Evolutionary conservation across 2,888 invertebrate species (phyloP).

Genomic region (Himalopsyche kuldschensis): DNA sequence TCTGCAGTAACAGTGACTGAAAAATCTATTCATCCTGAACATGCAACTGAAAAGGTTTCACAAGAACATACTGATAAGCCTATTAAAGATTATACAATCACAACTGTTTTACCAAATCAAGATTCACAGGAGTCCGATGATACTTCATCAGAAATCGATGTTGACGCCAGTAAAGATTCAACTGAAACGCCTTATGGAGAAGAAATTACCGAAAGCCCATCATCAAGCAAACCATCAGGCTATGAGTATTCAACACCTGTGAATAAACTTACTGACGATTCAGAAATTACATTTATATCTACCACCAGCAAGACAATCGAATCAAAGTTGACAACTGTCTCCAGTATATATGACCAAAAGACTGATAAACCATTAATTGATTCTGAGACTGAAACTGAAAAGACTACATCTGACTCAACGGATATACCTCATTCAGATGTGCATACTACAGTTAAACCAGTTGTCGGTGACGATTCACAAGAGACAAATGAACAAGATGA

Average conservation of each 20-base stretch:
- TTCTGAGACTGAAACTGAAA: neutral
- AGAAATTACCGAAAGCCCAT: neutral
- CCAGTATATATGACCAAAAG: conserved; percentile 9
- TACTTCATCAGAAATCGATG: neutral
- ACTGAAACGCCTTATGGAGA: neutral
- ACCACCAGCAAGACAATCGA: neutral
- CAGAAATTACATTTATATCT: neutral
- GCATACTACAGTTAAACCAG: neutral
- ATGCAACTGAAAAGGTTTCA: neutral
- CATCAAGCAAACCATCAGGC: neutral
- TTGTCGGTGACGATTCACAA: neutral
- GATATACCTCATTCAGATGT: neutral
- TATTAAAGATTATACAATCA: neutral
- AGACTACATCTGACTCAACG: neutral
- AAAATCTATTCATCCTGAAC: neutral
- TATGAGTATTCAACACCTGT: neutral
- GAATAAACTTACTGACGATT: neutral
- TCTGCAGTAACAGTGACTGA: neutral
- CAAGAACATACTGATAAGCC: neutral
- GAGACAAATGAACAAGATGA: conserved; percentile 28
- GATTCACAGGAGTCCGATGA: neutral
- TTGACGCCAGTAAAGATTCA: neutral
- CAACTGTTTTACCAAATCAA: neutral
- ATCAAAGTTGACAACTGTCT: neutral
- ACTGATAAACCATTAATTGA: neutral